Percentiles rank a stretch among this genome's conserved stretches.
phyloP scores from a whole-genome alignment of 1,140 invertebrate genomes.

The Neelides sp. region DNA sequence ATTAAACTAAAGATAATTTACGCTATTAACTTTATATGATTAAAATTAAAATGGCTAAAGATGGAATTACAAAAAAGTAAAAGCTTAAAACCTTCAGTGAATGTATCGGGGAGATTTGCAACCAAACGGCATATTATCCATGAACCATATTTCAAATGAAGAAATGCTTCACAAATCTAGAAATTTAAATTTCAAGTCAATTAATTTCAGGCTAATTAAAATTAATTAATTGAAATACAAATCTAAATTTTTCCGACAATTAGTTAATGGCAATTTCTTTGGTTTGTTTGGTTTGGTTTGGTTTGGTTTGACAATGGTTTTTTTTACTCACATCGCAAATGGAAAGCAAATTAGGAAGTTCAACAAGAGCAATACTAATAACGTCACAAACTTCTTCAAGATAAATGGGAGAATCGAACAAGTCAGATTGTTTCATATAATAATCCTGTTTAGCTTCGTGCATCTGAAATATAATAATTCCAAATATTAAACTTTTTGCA shows the following conservation, averaged over 20 bases:
- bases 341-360: slow-evolving; percentile 75
- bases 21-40: too few species aligned
- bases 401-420: slow-evolving; percentile 91
- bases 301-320: too few species aligned
- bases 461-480: slow-evolving; percentile 35
- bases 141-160: slow-evolving; percentile 80
- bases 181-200: slow-evolving; percentile 23
- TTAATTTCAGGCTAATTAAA: too few species aligned
- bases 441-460: slow-evolving; percentile 46
- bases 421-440: slow-evolving; percentile 68
- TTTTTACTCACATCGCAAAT: slow-evolving; percentile 54
- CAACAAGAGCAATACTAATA: slow-evolving; percentile 80
- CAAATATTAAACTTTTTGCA: not conserved
- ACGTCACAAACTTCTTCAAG: slow-evolving; percentile 90
- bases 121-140: slow-evolving; percentile 74
- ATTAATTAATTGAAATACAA: too few species aligned
- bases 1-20: too few species aligned
- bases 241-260: too few species aligned
- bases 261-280: too few species aligned
- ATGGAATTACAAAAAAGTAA: too few species aligned
- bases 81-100: slow-evolving; percentile 58
- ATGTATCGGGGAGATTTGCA: slow-evolving; percentile 85
- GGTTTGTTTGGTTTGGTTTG: too few species aligned
- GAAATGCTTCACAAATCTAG: slow-evolving; percentile 56
- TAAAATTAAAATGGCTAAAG: not conserved